These are phyloP conservation scores for Hippolais icterina DNA, from an alignment of 2,113 vertebrate species.

Conservation along the genomic window DNA sequence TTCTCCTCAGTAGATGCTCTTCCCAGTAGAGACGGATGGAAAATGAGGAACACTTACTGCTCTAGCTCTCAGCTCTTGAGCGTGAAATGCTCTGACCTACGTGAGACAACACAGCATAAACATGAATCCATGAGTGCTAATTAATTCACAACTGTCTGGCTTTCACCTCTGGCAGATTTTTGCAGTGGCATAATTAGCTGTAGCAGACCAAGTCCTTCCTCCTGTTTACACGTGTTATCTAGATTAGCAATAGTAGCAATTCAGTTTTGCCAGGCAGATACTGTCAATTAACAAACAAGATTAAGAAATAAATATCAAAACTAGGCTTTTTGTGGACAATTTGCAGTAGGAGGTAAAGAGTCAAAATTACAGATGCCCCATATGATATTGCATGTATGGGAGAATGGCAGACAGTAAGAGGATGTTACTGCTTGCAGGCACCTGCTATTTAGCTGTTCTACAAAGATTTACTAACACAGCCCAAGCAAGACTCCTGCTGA, in stretches of 20 bases:
- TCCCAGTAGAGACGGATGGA: not conserved
- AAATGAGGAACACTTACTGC: not conserved
- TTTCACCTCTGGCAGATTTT: not conserved
- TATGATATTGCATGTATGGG: not conserved
- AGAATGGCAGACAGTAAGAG: not conserved
- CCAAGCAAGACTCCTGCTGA: not conserved
- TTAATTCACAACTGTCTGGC: not conserved
- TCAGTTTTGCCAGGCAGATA: not conserved
- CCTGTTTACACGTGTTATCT: not conserved
- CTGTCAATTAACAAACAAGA: not conserved
- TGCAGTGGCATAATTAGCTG: not conserved
- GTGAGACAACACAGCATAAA: not conserved
- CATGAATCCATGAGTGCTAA: accelerated
- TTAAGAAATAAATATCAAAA: not conserved
- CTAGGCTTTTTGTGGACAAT: not conserved
- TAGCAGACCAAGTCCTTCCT: not conserved
- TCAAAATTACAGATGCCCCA: not conserved
- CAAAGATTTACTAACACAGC: not conserved
- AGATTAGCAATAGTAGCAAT: not conserved
- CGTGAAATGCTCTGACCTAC: not conserved
- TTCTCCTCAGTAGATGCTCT: not conserved
- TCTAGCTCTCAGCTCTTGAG: not conserved
- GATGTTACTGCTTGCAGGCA: not conserved
- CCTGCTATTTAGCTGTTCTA: not conserved
- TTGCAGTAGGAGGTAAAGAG: not conserved